Conservation (phyloP, 2,888 invertebrate genomes). For the Dastarcus helophoroides region DNA sequence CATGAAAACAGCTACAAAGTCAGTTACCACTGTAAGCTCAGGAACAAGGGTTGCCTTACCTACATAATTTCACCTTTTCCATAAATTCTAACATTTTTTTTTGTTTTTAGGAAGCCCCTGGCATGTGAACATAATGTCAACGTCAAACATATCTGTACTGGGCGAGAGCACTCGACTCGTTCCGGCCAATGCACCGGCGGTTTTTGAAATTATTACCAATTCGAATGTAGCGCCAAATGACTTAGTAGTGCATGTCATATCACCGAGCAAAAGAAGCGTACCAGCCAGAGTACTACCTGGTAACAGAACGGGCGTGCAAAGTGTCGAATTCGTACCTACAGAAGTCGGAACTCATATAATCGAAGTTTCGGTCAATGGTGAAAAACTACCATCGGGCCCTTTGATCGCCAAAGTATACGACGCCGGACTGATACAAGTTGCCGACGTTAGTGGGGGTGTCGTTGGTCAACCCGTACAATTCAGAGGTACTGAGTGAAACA, state of each 20-base stretch:
- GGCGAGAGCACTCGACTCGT: conserved; percentile 84
- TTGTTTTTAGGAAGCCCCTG: conserved; percentile 76
- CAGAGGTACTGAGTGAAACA: too few species aligned
- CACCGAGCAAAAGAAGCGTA: conserved; percentile 75
- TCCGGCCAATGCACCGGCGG: conserved; percentile 78
- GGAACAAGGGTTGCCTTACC: too few species aligned
- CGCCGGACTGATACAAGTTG: conserved; percentile 84
- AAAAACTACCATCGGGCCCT: conserved; percentile 81
- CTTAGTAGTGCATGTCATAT: conserved; percentile 57
- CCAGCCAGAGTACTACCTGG: conserved; percentile 74
- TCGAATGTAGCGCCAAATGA: conserved; percentile 44
- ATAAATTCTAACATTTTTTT: too few species aligned
- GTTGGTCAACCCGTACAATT: conserved; percentile 96
- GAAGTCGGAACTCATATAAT: conserved; percentile 93
- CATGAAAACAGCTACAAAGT: too few species aligned
- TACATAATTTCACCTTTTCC: too few species aligned
- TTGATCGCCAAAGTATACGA: conserved; percentile 92
- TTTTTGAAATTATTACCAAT: conserved; percentile 76
- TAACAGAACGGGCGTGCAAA: conserved; percentile 61
- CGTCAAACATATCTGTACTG: conserved; percentile 60
- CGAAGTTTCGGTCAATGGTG: conserved; percentile 78
- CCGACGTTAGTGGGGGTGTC: conserved; percentile 85
- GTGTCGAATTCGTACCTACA: conserved; percentile 83
- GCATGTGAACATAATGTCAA: conserved; percentile 83
- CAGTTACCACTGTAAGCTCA: too few species aligned